A percentile compares a stretch with the other conserved stretches of the same genome.
These are phyloP conservation scores for Podarcis raffonei DNA, from an alignment of 2,113 vertebrate species.

Conservation along the genomic window DNA sequence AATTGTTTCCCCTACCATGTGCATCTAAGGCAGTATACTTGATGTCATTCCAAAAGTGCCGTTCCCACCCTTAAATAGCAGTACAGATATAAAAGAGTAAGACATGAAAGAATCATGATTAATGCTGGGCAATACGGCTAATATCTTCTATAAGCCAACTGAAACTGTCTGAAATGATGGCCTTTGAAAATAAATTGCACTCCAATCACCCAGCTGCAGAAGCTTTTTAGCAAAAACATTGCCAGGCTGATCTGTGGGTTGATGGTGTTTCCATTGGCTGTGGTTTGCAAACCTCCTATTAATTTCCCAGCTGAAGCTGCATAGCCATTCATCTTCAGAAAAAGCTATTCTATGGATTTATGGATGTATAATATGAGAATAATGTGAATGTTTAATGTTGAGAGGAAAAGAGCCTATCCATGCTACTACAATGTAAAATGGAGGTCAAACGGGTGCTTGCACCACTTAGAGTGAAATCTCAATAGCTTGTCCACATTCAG, in stretches of 20 bases:
- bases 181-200: constrained; percentile 56
- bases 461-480: neutral
- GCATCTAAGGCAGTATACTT: neutral
- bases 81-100: constrained; percentile 39
- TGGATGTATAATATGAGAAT: constrained; percentile 58
- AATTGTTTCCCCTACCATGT: neutral
- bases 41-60: constrained; percentile 7
- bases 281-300: constrained; percentile 57
- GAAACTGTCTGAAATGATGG: constrained; percentile 59
- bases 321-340: constrained; percentile 50
- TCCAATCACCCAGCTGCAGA: constrained; percentile 58
- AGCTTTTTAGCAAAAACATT: constrained; percentile 51
- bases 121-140: constrained; percentile 16
- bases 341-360: constrained; percentile 57
- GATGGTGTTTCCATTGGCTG: constrained; percentile 51
- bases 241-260: constrained; percentile 47
- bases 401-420: constrained; percentile 17
- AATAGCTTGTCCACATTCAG: neutral
- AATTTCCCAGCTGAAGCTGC: constrained; percentile 46
- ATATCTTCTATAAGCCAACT: constrained; percentile 42
- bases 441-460: constrained; percentile 43
- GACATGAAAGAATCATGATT: constrained; percentile 34
- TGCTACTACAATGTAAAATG: constrained; percentile 36
- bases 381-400: constrained; percentile 45
- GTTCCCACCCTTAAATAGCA: neutral